Conservation (phyloP, 2,113 vertebrate genomes). For the Sebastes fasciatus region DNA sequence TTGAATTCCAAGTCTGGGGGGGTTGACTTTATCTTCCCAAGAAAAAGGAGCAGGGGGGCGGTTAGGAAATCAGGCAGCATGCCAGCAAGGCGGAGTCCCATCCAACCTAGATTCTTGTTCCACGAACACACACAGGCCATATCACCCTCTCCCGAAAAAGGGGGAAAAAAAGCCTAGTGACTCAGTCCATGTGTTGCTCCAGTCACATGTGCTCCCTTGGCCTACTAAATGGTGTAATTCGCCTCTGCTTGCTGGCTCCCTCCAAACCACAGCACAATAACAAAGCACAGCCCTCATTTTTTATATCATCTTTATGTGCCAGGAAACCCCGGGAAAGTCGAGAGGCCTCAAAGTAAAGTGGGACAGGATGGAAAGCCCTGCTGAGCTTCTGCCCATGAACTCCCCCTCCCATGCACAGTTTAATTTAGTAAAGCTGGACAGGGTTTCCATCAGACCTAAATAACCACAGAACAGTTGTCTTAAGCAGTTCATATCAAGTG, state of each 20-base stretch:
- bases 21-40: slow-evolving; percentile 57
- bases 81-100: slow-evolving; percentile 67
- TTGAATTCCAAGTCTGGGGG: slow-evolving; percentile 47
- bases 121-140: slow-evolving; percentile 65
- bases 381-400: slow-evolving; percentile 7
- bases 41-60: slow-evolving; percentile 40
- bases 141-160: slow-evolving; percentile 44
- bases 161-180: slow-evolving; percentile 52
- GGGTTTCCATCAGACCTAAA: neutral
- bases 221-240: slow-evolving; percentile 78
- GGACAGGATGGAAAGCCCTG: slow-evolving; percentile 44
- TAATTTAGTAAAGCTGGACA: neutral
- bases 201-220: slow-evolving; percentile 81
- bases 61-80: slow-evolving; percentile 34
- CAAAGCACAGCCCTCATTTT: slow-evolving; percentile 65
- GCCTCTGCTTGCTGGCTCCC: slow-evolving; percentile 64
- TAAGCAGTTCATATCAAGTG: neutral
- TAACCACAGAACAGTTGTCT: neutral
- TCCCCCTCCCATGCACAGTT: neutral
- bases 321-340: slow-evolving; percentile 62
- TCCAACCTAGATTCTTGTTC: slow-evolving; percentile 63
- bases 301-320: slow-evolving; percentile 60
- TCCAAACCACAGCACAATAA: slow-evolving; percentile 70
- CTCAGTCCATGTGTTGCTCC: slow-evolving; percentile 79
- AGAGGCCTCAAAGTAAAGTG: slow-evolving; percentile 60